These are phyloP conservation scores for Gymnoscopelus microlampas DNA, from an alignment of 2,797 vertebrate genomes.

Conservation along the genomic window DNA sequence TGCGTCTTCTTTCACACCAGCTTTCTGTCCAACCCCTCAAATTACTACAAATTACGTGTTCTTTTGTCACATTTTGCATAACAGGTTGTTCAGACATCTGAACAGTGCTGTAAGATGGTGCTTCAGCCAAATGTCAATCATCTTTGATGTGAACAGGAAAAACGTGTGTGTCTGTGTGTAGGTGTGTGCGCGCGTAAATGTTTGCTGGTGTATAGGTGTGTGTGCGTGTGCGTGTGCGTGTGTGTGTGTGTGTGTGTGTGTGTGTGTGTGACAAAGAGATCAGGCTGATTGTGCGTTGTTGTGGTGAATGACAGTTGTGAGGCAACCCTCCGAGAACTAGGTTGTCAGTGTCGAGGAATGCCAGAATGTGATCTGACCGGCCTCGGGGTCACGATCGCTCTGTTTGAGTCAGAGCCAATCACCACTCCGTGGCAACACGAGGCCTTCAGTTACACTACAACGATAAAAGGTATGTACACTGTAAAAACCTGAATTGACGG, in stretches of 20 bases:
- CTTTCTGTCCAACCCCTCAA: not conserved
- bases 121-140: too few species aligned
- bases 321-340: constrained; percentile 41
- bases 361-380: constrained; percentile 69
- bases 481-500: constrained; percentile 13
- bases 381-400: constrained; percentile 41
- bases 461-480: constrained; percentile 1
- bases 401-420: constrained; percentile 31
- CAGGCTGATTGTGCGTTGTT: constrained; percentile 25
- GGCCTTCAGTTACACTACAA: constrained; percentile 12
- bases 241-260: too few species aligned
- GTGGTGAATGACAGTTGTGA: constrained; percentile 53
- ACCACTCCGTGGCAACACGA: constrained; percentile 8
- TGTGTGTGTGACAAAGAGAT: constrained; percentile 22
- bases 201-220: too few species aligned
- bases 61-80: not conserved
- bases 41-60: not conserved
- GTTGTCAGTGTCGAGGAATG: constrained; percentile 50
- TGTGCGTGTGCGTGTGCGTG: too few species aligned
- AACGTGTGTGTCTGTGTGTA: too few species aligned
- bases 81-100: too few species aligned
- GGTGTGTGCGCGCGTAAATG: too few species aligned
- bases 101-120: too few species aligned
- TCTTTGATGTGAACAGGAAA: too few species aligned
- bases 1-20: not conserved